Base-by-base conservation (phyloP, 1,140 invertebrate species). In the Hetaerina americana region DNA sequence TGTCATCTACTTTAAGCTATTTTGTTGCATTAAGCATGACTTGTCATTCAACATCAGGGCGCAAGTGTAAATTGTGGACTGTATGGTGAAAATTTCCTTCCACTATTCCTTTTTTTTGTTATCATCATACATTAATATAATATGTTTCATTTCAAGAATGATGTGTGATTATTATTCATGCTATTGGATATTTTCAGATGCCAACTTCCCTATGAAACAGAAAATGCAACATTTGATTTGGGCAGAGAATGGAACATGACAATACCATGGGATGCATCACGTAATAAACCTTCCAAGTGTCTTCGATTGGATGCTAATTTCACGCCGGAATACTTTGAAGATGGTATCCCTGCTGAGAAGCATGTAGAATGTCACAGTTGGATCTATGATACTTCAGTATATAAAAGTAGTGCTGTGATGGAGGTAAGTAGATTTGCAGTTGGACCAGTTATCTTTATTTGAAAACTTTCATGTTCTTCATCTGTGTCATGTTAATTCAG, bases 401-500 rank as follows among this genome's bases (percentile, higher is more conserved):
- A 87, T 75, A 76, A 83, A 72, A 86, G 84, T 73, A 89, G 87
- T 73, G 85, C 87, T 22, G 84, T 87, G n/a, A 88, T 85, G 25
- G 87, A 90, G 78, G 87, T 88, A 81, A 74, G 73, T 72, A 27
- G 12, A 26, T 66, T 71, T 70, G 15, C 24, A 6, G 49, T 27
- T 28, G 5, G 26, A 25, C 27, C n/a, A 70, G 25, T 6, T 5
- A 22, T 27, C 12, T 70, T 25, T 28, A 70, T n/a, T 27, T 25
- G 6, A 5, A 69, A 71, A 27, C 12, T 71, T 70, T 72, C 8
- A 5, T 26, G 67, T 70, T 25, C n/a, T n/a, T n/a, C n/a, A n/a
- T n/a, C n/a, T n/a, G n/a, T n/a, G n/a, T n/a, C 18, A 25, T 10
- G 8, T 40, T 72, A 29, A 70, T 57, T 2, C 40, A 22, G 28